Evolutionary conservation across 1,140 invertebrate species (phyloP), one percentile per base, ranked within the genome.

Genomic region (Amphibalanus amphitrite): DNA sequence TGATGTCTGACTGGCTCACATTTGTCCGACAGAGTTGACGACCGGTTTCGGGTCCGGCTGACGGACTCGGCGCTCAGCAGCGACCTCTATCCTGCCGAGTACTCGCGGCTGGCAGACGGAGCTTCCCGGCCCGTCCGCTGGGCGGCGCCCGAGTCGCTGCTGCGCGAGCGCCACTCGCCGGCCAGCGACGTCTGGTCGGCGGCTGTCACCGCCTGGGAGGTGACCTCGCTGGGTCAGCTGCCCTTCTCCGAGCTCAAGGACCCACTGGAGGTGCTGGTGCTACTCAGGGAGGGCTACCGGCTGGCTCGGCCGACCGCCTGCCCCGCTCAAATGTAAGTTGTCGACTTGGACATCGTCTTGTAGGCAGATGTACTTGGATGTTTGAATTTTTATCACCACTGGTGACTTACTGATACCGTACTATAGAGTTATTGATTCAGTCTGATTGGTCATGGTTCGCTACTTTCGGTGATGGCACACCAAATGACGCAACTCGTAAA

Each of bases 31-130:
- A 92, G 90, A 70, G 88, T 94, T 71, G 91, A 94, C 79, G 91
- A 93, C 77, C 89, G 92, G 77, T 83, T 95, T 8, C 85, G 86
- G 73, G 89, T 97, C 25, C 90, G 93, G 83, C 85, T 98, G 68
- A 90, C 90, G 8, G 95, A 98, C 82, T 93, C 90, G 80, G 91
- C 94, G 13, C 81, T 98, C 30, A 89, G 92, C 0, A 84, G 93
- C 69, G 95, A 97, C 81, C 83, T 97, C 29, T 98, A 96, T 80
- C 93, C 95, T 0, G 86, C 88, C 25, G 95, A 98, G 80, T 97
- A 98, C 81, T 90, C 95, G 79, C 96, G 93, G 79, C 82, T 96
- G 69, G 93, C 91, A 8, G 93, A 97, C 81, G 95, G 95, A 78
- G 93, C 96, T 80, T 95, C 95, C 82, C 85, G 93, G 74, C 94